Evolutionary conservation across 2,888 invertebrate species (phyloP).

Genomic region (Hirtodrosophila histrioides): DNA sequence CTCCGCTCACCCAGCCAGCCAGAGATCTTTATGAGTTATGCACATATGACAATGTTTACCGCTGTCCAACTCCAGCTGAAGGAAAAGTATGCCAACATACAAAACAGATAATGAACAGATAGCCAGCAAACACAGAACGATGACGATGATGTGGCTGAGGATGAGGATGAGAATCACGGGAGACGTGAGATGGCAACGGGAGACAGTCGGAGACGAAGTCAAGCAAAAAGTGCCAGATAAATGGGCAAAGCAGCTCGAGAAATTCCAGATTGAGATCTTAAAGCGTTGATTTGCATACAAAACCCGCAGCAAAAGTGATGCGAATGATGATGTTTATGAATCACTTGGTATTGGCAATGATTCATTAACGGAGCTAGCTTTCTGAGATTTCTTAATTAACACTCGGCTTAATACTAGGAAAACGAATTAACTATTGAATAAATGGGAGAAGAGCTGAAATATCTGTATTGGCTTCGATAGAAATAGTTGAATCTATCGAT

Average conservation of each 20-base stretch:
- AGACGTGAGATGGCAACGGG: too few species aligned
- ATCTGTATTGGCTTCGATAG: too few species aligned
- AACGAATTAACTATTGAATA: background rate
- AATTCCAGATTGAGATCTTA: conserved; percentile 51
- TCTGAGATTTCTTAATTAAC: conserved; percentile 1
- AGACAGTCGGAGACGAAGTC: conserved; percentile 8
- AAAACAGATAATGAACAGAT: conserved; percentile 62
- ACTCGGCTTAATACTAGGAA: background rate
- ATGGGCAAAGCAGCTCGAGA: conserved; percentile 34
- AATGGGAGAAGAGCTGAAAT: too few species aligned
- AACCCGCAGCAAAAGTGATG: conserved; percentile 55
- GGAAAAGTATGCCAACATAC: conserved; percentile 71
- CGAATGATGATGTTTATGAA: conserved; percentile 32
- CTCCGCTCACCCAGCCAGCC: conserved; percentile 7
- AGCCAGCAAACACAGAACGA: conserved; percentile 35
- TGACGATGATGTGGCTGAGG: conserved; percentile 9
- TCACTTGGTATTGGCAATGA: conserved; percentile 26
- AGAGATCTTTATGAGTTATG: conserved; percentile 74
- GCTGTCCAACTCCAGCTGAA: conserved; percentile 19
- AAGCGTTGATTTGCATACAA: conserved; percentile 55
- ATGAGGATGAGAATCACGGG: background rate
- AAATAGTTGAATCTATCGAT: too few species aligned
- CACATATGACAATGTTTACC: conserved; percentile 65
- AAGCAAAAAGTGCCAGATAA: conserved; percentile 26
- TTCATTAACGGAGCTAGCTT: conserved; percentile 17